A percentile compares a stretch with the other conserved stretches of the same genome.
Conservation (phyloP, 2,888 invertebrate species). For the Trilocha varians region DNA sequence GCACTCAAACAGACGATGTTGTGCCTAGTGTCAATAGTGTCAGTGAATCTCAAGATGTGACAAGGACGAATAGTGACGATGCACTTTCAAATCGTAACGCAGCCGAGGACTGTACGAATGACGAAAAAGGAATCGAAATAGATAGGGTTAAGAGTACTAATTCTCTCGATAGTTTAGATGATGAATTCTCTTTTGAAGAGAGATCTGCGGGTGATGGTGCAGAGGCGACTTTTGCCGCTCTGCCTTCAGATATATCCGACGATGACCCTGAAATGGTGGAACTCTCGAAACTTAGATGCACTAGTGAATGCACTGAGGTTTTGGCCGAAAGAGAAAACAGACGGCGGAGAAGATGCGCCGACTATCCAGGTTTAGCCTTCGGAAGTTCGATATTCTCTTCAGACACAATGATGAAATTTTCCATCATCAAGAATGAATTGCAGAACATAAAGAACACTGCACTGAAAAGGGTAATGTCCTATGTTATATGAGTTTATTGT, state of each 20-base stretch:
- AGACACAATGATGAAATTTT: slow-evolving; percentile 98
- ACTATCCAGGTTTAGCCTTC: slow-evolving; percentile 93
- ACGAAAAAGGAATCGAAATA: slow-evolving; percentile 54
- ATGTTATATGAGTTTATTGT: slow-evolving; percentile 52
- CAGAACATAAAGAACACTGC: slow-evolving; percentile 98
- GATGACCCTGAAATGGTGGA: slow-evolving; percentile 87
- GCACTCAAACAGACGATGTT: slow-evolving; percentile 59
- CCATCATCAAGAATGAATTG: slow-evolving; percentile 95
- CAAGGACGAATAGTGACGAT: slow-evolving; percentile 72
- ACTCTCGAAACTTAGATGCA: slow-evolving; percentile 87
- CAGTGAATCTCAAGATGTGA: slow-evolving; percentile 71
- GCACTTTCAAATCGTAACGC: slow-evolving; percentile 67
- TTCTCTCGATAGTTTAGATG: slow-evolving; percentile 52
- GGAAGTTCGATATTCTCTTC: slow-evolving; percentile 95
- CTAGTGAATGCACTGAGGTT: slow-evolving; percentile 91
- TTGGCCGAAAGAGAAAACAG: slow-evolving; percentile 88
- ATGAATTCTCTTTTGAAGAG: slow-evolving; percentile 61
- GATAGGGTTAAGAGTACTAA: slow-evolving; percentile 44
- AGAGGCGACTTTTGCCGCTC: slow-evolving; percentile 34
- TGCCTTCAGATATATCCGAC: slow-evolving; percentile 59
- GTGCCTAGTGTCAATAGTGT: slow-evolving; percentile 72
- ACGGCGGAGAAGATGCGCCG: slow-evolving; percentile 85
- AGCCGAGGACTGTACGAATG: slow-evolving; percentile 49
- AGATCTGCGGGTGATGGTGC: slow-evolving; percentile 63
- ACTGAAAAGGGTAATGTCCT: slow-evolving; percentile 91